Conservation (phyloP, 2,888 invertebrate genomes). For the Diarsia brunnea region DNA sequence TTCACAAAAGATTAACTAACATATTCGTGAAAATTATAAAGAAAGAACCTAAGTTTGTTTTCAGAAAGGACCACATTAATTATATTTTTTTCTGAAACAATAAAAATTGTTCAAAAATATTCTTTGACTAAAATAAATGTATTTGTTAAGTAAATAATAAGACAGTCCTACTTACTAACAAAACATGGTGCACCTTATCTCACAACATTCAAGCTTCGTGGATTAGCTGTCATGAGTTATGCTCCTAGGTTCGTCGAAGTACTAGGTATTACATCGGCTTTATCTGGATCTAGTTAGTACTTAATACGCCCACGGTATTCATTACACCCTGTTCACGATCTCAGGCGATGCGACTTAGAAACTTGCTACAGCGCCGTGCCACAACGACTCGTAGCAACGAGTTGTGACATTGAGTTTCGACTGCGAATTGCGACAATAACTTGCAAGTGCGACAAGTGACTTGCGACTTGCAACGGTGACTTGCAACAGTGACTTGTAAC, state of each 20-base stretch:
- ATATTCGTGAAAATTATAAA: too few species aligned
- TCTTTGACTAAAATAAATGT: too few species aligned
- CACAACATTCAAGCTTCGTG: conserved; percentile 1
- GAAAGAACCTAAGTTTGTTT: neutral
- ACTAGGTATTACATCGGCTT: conserved; percentile 25
- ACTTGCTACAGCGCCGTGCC: neutral
- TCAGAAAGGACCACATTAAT: neutral
- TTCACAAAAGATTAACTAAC: too few species aligned
- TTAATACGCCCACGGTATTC: neutral
- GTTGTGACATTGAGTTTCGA: neutral
- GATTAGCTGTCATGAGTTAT: conserved; percentile 42
- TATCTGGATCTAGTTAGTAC: neutral
- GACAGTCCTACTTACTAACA: neutral
- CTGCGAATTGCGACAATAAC: neutral
- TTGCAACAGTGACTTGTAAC: neutral
- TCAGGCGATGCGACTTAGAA: neutral
- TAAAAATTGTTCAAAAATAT: neutral
- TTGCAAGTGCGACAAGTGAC: neutral
- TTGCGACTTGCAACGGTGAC: neutral
- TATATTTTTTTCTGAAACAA: neutral
- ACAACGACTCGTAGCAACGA: neutral
- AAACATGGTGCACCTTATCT: neutral
- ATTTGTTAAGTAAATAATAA: neutral
- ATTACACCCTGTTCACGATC: neutral
- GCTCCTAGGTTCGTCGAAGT: neutral